Evolutionary conservation across 2,113 vertebrate species (phyloP).

Genomic region (Larimichthys polyactis): DNA sequence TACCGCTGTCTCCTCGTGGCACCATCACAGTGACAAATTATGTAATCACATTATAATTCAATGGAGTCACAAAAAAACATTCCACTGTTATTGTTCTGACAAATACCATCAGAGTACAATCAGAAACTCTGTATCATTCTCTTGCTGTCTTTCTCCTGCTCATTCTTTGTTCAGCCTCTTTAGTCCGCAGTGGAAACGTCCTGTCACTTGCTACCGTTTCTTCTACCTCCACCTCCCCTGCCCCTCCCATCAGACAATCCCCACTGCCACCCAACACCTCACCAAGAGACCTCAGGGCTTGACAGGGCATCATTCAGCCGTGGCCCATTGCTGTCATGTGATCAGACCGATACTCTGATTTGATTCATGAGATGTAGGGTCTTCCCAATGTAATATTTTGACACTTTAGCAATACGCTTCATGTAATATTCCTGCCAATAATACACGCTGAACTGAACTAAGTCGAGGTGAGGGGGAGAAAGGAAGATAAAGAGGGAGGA

Average conservation of each 20-base stretch:
- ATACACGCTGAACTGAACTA: conserved; percentile 28
- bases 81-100: conserved; percentile 55
- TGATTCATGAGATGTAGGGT: conserved; percentile 48
- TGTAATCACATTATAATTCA: conserved; percentile 75
- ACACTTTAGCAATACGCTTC: conserved; percentile 56
- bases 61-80: conserved; percentile 52
- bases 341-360: conserved; percentile 42
- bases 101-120: conserved; percentile 47
- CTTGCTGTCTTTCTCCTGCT: conserved; percentile 11
- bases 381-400: conserved; percentile 39
- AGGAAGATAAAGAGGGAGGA: conserved; percentile 5
- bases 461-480: conserved; percentile 15
- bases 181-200: conserved; percentile 34
- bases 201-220: conserved; percentile 48
- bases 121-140: conserved; percentile 31
- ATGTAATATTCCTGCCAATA: conserved; percentile 45
- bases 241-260: conserved; percentile 37
- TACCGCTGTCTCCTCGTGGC: conserved; percentile 50
- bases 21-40: conserved; percentile 68
- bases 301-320: conserved; percentile 56
- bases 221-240: conserved; percentile 30
- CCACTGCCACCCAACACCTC: conserved; percentile 26
- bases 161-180: conserved; percentile 23
- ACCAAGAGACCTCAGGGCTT: conserved; percentile 19
- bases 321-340: neutral